Evolutionary conservation across 2,888 invertebrate genomes (phyloP).

Genomic region (Aporophyla lueneburgensis): DNA sequence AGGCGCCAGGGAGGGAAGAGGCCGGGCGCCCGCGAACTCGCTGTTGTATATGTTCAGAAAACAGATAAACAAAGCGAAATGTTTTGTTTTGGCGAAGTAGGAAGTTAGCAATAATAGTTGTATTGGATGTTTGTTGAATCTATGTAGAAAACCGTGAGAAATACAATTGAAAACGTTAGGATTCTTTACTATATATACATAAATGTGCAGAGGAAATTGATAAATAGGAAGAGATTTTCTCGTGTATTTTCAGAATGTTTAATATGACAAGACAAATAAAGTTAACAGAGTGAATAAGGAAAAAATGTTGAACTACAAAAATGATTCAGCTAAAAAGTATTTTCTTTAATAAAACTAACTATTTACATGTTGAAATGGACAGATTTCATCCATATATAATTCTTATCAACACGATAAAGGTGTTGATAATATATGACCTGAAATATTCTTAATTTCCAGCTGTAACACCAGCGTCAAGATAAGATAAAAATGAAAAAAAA

Average conservation of each 20-base stretch:
- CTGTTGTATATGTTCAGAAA: conserved; percentile 68
- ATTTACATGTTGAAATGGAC: no score
- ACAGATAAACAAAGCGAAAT: conserved; percentile 70
- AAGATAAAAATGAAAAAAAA: conserved; percentile 42
- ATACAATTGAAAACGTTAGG: not conserved
- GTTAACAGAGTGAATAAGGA: no score
- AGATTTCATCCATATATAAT: conserved; percentile 7
- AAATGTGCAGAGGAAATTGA: not conserved
- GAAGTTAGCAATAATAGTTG: not conserved
- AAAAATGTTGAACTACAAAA: no score
- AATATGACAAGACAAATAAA: not conserved
- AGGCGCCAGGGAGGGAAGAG: conserved; percentile 88
- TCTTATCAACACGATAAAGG: conserved; percentile 11
- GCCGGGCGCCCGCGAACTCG: conserved; percentile 85
- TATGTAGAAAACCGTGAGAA: not conserved
- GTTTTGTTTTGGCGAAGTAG: conserved; percentile 18
- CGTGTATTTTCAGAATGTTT: not conserved
- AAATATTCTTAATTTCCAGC: conserved; percentile 40
- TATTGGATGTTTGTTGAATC: not conserved
- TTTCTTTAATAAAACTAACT: no score
- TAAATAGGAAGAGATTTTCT: not conserved
- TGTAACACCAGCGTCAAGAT: conserved; percentile 7
- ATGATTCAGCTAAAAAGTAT: no score
- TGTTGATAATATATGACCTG: conserved; percentile 4
- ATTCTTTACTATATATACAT: not conserved